A percentile compares a stretch with the other conserved stretches of the same genome.
Evolutionary conservation across 2,888 invertebrate genomes (phyloP).

Genomic region (Cantharis rustica): DNA sequence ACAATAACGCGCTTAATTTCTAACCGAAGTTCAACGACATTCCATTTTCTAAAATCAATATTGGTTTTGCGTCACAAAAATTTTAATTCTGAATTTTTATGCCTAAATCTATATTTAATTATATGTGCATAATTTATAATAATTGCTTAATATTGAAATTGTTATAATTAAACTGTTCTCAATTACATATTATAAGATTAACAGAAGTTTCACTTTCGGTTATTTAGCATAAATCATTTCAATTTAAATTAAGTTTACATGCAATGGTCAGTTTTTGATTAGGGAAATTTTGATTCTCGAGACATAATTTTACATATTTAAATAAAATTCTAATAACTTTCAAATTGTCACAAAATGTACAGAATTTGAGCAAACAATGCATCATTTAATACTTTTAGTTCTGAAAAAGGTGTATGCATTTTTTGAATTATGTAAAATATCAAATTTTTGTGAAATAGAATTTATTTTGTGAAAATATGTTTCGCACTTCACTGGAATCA

Average conservation of each 20-base stretch:
- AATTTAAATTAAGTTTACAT: not conserved
- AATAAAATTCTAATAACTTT: not conserved
- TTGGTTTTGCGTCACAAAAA: not conserved
- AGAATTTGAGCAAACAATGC: too few species aligned
- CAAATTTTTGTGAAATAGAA: not conserved
- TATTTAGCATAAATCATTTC: not conserved
- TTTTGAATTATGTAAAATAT: too few species aligned
- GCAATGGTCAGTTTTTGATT: not conserved
- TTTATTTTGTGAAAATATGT: too few species aligned
- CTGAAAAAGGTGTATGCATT: too few species aligned
- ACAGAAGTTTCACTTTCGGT: not conserved
- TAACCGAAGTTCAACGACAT: not conserved
- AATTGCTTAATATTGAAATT: not conserved
- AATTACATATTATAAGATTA: not conserved
- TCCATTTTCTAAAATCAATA: not conserved
- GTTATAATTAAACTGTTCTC: not conserved
- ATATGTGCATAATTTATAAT: not conserved
- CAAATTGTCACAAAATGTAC: not conserved
- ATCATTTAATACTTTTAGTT: too few species aligned
- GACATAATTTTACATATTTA: not conserved
- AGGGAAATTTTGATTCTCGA: not conserved
- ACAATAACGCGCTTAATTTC: not conserved
- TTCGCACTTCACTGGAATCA: too few species aligned
- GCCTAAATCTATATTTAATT: not conserved
- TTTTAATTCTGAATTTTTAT: not conserved